Evolutionary conservation across 2,113 vertebrate species (phyloP).

Genomic region (Gymnogyps californianus): DNA sequence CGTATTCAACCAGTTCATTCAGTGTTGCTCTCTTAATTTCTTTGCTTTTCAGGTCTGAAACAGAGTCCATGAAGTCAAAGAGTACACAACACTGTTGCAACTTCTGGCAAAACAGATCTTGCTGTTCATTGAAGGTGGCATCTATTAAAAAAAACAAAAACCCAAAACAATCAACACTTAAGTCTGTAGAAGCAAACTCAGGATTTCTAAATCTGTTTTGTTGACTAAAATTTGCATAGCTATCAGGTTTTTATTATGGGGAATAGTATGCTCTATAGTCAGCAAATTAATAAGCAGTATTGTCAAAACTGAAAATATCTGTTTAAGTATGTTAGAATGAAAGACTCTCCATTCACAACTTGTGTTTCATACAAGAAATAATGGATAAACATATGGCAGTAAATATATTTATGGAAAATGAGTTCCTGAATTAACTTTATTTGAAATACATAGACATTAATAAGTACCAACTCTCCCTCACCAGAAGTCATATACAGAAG

Average conservation of each 20-base stretch:
- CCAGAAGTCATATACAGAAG: not conserved
- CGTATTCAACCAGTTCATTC: conserved; percentile 95
- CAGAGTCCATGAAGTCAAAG: conserved; percentile 96
- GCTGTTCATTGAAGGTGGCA: conserved; percentile 90
- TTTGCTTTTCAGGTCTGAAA: conserved; percentile 96
- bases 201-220: not conserved
- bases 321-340: not conserved
- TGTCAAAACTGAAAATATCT: not conserved
- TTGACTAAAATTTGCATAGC: not conserved
- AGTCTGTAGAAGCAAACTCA: not conserved
- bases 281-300: not conserved
- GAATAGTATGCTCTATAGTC: not conserved
- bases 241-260: not conserved
- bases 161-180: not conserved
- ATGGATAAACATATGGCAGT: fast-evolving
- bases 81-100: conserved; percentile 95
- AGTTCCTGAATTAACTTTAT: not conserved
- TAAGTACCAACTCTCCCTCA: not conserved
- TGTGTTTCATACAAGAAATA: not conserved
- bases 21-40: conserved; percentile 97
- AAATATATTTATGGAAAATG: not conserved
- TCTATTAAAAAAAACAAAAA: conserved; percentile 74
- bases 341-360: not conserved
- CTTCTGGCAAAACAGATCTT: conserved; percentile 94
- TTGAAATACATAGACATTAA: not conserved